phyloP scores from a whole-genome alignment of 1,140 invertebrate species.

The Brachionus paranguensis region DNA sequence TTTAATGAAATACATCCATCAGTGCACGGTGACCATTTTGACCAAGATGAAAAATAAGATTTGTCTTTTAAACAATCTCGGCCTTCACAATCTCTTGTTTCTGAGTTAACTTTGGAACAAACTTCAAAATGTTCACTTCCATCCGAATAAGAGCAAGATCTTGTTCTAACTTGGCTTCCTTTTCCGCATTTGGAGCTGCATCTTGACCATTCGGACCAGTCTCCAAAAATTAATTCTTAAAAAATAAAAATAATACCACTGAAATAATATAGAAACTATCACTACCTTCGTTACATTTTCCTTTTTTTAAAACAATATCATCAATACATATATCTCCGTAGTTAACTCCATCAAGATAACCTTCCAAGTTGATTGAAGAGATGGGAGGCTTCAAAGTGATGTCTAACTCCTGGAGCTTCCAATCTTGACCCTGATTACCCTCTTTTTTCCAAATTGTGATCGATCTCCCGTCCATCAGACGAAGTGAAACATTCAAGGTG shows the following conservation, averaged over 20 bases:
- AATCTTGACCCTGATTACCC: background rate
- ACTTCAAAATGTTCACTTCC: background rate
- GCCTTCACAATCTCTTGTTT: background rate
- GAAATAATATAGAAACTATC: too few relatives aligned
- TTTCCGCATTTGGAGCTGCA: background rate
- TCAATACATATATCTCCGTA: constrained; percentile 17
- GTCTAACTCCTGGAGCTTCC: background rate
- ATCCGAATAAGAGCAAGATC: background rate
- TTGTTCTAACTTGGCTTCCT: background rate
- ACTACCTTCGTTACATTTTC: background rate
- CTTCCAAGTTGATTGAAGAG: background rate
- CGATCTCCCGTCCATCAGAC: background rate
- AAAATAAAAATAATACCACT: background rate
- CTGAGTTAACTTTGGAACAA: background rate
- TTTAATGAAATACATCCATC: background rate
- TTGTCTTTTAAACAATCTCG: background rate
- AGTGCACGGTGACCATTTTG: constrained; percentile 6
- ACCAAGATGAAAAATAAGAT: background rate
- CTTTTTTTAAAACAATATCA: background rate
- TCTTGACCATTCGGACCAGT: constrained; percentile 27
- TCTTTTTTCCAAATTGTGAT: background rate
- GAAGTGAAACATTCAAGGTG: background rate
- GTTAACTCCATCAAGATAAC: background rate
- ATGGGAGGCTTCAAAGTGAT: background rate
- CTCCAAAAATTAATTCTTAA: constrained; percentile 21